Conservation (phyloP, 2,888 invertebrate genomes). For the Temnothorax ravouxi region DNA sequence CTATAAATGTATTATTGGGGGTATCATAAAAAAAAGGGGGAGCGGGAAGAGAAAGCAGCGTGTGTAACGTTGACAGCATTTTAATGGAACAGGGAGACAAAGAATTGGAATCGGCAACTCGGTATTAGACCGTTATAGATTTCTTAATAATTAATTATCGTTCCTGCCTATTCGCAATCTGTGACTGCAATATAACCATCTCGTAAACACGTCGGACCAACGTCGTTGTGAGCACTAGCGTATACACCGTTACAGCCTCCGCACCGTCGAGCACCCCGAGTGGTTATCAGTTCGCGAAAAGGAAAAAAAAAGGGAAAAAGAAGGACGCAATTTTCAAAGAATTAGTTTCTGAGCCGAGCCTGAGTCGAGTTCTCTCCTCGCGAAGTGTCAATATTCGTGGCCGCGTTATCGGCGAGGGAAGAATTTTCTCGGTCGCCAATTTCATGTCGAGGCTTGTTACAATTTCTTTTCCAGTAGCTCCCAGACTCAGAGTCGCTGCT, state of each 20-base stretch:
- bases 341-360: background rate
- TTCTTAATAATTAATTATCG: conserved; percentile 66
- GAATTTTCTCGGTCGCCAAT: conserved; percentile 48
- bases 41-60: conserved; percentile 11
- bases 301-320: background rate
- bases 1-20: conserved; percentile 55
- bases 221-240: conserved; percentile 76
- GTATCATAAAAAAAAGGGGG: conserved; percentile 4
- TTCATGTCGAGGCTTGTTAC: conserved; percentile 35
- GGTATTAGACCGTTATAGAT: conserved; percentile 72
- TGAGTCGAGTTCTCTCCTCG: background rate
- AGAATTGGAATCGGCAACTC: conserved; percentile 53
- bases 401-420: conserved; percentile 16
- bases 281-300: conserved; percentile 13
- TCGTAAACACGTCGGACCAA: conserved; percentile 80
- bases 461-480: conserved; percentile 40
- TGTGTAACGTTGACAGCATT: conserved; percentile 26
- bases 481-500: conserved; percentile 36
- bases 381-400: background rate
- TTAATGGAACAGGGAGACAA: background rate
- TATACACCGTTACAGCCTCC: conserved; percentile 59
- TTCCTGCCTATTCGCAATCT: conserved; percentile 75
- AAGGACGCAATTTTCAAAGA: conserved; percentile 15
- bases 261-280: conserved; percentile 46
- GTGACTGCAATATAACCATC: conserved; percentile 75